Conservation (phyloP, 2,113 vertebrate species). For the Indri indri region DNA sequence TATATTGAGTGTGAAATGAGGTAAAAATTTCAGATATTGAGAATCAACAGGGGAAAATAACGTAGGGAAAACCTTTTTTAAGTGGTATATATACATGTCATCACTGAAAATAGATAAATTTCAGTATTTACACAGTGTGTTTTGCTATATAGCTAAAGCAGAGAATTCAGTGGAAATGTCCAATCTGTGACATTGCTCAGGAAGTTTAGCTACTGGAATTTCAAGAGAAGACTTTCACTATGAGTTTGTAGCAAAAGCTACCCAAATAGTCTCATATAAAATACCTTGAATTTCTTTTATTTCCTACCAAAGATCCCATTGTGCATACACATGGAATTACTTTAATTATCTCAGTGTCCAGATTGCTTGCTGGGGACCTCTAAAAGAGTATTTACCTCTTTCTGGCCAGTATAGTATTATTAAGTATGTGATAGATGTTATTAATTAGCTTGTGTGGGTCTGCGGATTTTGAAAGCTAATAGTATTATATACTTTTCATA, state of each 20-base stretch:
- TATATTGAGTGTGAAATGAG: background rate
- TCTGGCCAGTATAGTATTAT: background rate
- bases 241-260: background rate
- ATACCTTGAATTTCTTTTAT: conserved; percentile 2
- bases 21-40: background rate
- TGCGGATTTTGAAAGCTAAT: background rate
- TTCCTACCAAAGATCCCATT: background rate
- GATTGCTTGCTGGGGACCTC: background rate
- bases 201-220: background rate
- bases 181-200: background rate
- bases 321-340: background rate
- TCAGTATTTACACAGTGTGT: background rate
- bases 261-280: background rate
- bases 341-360: conserved; percentile 9
- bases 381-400: conserved; percentile 19
- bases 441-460: background rate
- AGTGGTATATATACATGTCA: background rate
- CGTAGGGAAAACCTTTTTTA: background rate
- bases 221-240: background rate
- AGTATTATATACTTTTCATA: background rate
- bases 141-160: background rate
- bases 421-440: background rate
- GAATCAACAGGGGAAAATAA: background rate
- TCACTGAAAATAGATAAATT: background rate
- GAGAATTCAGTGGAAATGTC: background rate